A percentile compares a stretch with the other conserved stretches of the same genome.
These are phyloP conservation scores for Anguilla marmorata DNA, from an alignment of 2,797 vertebrate species.

Conservation along the genomic window DNA sequence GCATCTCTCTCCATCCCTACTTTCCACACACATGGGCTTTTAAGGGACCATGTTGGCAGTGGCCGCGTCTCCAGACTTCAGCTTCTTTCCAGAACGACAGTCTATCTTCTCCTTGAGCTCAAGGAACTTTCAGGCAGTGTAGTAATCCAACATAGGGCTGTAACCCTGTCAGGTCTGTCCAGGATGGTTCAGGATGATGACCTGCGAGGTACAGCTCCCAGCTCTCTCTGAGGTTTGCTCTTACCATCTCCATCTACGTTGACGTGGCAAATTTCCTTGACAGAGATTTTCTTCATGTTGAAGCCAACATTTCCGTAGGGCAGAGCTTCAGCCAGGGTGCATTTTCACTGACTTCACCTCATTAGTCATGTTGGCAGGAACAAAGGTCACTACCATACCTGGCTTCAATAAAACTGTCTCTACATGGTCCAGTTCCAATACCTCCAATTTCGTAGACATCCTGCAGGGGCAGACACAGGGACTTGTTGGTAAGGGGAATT, in stretches of 20 bases:
- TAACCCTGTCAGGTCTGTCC: conserved; percentile 59
- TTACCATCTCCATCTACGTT: conserved; percentile 66
- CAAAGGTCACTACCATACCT: conserved; percentile 59
- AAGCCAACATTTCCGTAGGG: conserved; percentile 63
- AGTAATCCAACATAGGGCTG: conserved; percentile 63
- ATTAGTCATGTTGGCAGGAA: conserved; percentile 58
- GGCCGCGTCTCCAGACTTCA: conserved; percentile 66
- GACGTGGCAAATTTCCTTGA: conserved; percentile 64
- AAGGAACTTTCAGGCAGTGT: conserved; percentile 67
- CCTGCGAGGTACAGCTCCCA: conserved; percentile 58
- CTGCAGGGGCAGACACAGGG: conserved; percentile 61
- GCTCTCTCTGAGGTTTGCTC: conserved; percentile 52
- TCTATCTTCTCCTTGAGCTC: conserved; percentile 82
- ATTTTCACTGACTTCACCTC: conserved; percentile 63
- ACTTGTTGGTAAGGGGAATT: conserved; percentile 53
- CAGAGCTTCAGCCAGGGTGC: conserved; percentile 55
- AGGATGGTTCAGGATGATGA: conserved; percentile 65
- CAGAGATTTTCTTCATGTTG: conserved; percentile 63
- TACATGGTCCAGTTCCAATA: conserved; percentile 62
- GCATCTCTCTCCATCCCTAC: no score
- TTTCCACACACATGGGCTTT: conserved; percentile 64
- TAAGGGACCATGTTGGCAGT: conserved; percentile 62
- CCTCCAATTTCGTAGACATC: conserved; percentile 67
- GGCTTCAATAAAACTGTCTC: conserved; percentile 59
- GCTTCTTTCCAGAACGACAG: conserved; percentile 66